Evolutionary conservation across 92 coral and sea anemone genomes (phyloP).

Genomic region (Scolanthus callimorphus): DNA sequence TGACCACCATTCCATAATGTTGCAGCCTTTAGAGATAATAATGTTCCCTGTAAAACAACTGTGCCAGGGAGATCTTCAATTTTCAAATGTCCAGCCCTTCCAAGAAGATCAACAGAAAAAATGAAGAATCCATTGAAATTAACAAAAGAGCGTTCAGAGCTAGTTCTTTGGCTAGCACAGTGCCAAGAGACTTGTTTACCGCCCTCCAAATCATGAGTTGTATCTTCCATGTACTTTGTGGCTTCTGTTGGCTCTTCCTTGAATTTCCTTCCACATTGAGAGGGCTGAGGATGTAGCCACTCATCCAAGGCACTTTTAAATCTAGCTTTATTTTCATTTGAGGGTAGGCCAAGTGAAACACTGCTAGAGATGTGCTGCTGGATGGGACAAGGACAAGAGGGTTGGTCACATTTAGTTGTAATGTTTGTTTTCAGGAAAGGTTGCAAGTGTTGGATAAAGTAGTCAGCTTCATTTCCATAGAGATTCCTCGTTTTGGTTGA

Average conservation of each 20-base stretch:
- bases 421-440: slow-evolving; percentile 19
- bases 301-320: slow-evolving; percentile 22
- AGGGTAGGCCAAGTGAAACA: slow-evolving; percentile 8
- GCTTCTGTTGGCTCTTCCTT: slow-evolving; percentile 3
- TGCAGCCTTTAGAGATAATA: no score
- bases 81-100: slow-evolving; percentile 48
- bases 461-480: slow-evolving; percentile 46
- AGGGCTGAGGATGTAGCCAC: slow-evolving; percentile 23
- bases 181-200: slow-evolving; percentile 36
- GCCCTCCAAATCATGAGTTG: slow-evolving; percentile 10
- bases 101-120: slow-evolving; percentile 57
- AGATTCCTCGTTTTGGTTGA: no score
- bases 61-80: no score
- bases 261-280: slow-evolving; percentile 22
- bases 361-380: background rate
- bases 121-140: slow-evolving; percentile 29
- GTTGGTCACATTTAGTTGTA: slow-evolving; percentile 9
- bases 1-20: no score
- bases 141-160: slow-evolving; percentile 19
- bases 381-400: background rate
- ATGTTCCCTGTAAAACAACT: no score
- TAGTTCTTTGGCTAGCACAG: slow-evolving; percentile 43
- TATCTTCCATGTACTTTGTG: slow-evolving; percentile 12
- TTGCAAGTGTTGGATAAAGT: slow-evolving; percentile 7
- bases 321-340: background rate